Evolutionary conservation across 2,797 vertebrate species (phyloP).

Genomic region (Garrulus glandarius): DNA sequence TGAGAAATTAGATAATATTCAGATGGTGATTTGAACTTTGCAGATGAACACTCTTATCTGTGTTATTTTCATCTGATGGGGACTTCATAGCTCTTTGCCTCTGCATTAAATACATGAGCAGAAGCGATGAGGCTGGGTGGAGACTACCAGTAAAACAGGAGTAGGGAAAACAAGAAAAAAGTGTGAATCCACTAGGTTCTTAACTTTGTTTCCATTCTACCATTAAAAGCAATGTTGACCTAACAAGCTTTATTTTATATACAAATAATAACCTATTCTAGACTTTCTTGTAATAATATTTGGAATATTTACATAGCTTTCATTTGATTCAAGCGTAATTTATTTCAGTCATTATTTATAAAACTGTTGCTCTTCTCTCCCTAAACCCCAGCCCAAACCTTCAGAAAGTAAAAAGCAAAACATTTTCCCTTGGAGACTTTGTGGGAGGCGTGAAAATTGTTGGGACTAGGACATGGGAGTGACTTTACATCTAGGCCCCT

Average conservation of each 20-base stretch:
- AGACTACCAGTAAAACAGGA: neutral
- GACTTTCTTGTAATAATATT: neutral
- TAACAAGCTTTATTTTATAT: neutral
- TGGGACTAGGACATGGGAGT: neutral
- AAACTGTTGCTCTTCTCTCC: neutral
- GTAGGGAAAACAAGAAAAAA: neutral
- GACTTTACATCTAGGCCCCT: neutral
- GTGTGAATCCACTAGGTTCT: neutral
- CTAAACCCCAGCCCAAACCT: neutral
- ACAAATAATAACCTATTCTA: neutral
- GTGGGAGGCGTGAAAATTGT: neutral
- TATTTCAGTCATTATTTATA: neutral
- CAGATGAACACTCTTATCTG: neutral
- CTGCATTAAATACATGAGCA: neutral
- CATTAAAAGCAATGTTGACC: neutral
- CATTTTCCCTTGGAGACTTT: neutral
- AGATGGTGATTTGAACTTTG: neutral
- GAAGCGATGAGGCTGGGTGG: neutral
- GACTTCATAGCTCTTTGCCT: neutral
- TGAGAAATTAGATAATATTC: neutral
- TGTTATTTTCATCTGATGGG: neutral
- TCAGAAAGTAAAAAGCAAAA: neutral
- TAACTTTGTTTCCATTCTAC: neutral
- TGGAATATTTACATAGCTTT: neutral
- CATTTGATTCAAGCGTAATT: neutral